phyloP scores from a whole-genome alignment of 2,888 invertebrate species.

The Apamea monoglypha region DNA sequence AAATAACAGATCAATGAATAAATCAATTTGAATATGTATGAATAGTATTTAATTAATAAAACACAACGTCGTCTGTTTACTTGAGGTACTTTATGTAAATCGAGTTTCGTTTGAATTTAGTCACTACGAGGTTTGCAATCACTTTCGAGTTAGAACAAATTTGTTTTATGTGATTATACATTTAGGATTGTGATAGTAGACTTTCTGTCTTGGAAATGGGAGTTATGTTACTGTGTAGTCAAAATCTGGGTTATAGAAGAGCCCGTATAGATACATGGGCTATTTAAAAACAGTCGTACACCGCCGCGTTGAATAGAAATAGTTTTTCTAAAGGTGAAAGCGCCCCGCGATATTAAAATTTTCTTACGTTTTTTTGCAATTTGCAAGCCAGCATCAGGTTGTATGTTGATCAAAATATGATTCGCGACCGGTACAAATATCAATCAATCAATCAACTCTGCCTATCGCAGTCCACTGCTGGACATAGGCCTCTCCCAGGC shows the following conservation, averaged over 20 bases:
- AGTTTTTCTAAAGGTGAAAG: neutral
- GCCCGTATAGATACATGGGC: neutral
- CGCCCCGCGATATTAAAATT: neutral
- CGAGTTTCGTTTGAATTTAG: constrained; percentile 46
- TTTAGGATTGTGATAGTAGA: constrained; percentile 11
- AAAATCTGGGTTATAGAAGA: neutral
- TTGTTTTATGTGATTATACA: constrained; percentile 49
- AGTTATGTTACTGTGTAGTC: neutral
- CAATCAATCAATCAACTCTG: too few species aligned
- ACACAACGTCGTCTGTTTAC: constrained; percentile 52
- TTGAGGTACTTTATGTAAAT: constrained; percentile 50
- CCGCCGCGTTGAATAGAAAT: neutral
- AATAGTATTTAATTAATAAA: constrained; percentile 56
- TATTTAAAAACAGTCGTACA: neutral
- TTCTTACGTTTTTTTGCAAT: neutral
- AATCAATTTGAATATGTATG: constrained; percentile 57
- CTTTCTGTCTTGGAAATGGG: neutral
- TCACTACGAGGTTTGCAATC: constrained; percentile 45
- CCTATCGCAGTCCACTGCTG: too few species aligned
- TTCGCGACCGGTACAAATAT: too few species aligned
- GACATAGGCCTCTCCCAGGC: too few species aligned
- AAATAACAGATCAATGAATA: constrained; percentile 45
- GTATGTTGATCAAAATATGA: too few species aligned
- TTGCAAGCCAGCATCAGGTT: too few species aligned
- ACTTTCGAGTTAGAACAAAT: constrained; percentile 51